These are phyloP conservation scores for Hyposoter didymator DNA, from an alignment of 2,888 invertebrate genomes.

Conservation along the genomic window DNA sequence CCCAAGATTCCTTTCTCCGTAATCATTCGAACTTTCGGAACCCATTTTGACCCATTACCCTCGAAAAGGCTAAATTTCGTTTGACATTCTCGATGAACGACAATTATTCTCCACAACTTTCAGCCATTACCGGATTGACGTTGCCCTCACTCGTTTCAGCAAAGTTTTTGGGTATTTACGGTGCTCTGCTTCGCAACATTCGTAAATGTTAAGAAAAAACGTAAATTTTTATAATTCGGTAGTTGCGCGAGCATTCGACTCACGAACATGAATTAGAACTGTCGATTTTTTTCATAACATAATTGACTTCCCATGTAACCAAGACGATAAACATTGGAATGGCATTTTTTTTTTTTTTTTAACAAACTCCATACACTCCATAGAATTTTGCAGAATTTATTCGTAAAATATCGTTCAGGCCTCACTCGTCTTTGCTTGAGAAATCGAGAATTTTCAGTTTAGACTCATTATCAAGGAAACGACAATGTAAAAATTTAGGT, in stretches of 20 bases:
- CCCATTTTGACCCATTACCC: not conserved
- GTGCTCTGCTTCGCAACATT: no score
- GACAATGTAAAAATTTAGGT: not conserved
- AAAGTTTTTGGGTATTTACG: not conserved
- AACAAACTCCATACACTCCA: no score
- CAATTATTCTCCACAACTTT: not conserved
- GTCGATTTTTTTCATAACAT: not conserved
- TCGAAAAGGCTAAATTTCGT: not conserved
- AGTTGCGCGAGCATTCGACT: no score
- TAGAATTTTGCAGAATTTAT: no score
- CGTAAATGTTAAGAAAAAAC: no score
- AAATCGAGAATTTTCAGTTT: no score
- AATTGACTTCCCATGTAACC: not conserved
- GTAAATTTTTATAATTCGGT: no score
- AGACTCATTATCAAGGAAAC: not conserved
- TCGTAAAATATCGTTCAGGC: no score
- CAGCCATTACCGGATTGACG: not conserved
- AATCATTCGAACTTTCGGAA: constrained; percentile 6
- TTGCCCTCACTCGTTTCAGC: not conserved
- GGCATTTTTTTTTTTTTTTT: no score
- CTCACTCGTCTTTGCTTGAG: no score
- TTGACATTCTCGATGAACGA: not conserved
- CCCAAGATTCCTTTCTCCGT: not conserved
- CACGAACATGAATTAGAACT: no score
- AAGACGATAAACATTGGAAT: not conserved